Conservation (phyloP, 2,113 vertebrate species). For the Willisornis vidua region DNA sequence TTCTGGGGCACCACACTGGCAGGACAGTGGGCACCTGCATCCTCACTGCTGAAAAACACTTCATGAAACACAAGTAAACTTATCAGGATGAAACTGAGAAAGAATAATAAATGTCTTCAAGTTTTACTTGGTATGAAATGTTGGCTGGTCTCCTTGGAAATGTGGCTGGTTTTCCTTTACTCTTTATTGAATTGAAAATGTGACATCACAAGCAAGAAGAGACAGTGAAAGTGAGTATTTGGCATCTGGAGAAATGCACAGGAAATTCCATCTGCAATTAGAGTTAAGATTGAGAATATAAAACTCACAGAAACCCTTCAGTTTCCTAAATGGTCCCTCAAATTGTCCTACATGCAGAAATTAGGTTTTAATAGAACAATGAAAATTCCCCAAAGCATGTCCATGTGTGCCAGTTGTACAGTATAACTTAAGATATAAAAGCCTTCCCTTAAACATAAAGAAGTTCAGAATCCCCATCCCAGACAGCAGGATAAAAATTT, state of each 20-base stretch:
- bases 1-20: background rate
- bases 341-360: background rate
- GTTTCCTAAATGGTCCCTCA: background rate
- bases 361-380: background rate
- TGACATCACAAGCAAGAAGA: background rate
- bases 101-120: background rate
- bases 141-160: background rate
- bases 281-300: background rate
- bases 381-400: background rate
- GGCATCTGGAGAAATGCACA: background rate
- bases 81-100: background rate
- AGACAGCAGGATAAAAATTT: background rate
- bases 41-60: background rate
- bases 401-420: too few species aligned
- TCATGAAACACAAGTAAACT: background rate
- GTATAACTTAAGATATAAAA: background rate
- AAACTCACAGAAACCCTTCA: background rate
- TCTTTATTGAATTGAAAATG: background rate
- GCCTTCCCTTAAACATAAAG: background rate
- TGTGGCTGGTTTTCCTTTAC: background rate
- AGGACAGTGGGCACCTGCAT: background rate
- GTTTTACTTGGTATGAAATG: background rate
- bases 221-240: accelerated
- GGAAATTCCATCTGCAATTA: background rate
- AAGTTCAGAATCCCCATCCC: background rate